phyloP scores from a whole-genome alignment of 2,797 vertebrate species.

The Lophotriccus pileatus region DNA sequence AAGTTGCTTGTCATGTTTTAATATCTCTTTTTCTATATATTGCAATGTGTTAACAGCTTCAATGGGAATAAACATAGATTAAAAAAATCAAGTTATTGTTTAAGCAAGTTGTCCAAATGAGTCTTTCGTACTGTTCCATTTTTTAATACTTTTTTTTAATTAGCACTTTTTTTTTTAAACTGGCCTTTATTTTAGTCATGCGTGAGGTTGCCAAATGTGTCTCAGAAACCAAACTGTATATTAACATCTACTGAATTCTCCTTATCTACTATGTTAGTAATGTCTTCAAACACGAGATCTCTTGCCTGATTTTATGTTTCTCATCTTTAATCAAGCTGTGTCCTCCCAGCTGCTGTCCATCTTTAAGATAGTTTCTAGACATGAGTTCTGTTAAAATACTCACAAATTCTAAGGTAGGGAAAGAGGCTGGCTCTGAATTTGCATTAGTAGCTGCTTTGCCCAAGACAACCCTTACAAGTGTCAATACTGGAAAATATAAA shows the following conservation, averaged over 20 bases:
- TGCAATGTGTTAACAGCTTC: not conserved
- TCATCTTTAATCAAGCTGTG: constrained; percentile 59
- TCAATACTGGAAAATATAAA: not conserved
- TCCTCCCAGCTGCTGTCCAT: constrained; percentile 50
- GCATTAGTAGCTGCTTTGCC: not conserved
- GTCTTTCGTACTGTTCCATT: not conserved
- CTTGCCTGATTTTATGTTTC: constrained; percentile 39
- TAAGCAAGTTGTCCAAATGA: not conserved
- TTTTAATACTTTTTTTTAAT: not conserved
- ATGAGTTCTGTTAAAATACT: not conserved
- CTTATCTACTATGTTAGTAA: constrained; percentile 51
- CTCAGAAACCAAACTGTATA: not conserved
- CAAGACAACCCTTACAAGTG: not conserved
- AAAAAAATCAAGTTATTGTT: not conserved
- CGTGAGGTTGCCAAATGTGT: constrained; percentile 10
- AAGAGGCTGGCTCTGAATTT: not conserved
- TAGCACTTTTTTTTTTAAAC: not conserved
- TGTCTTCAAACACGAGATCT: constrained; percentile 44
- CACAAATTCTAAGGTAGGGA: not conserved
- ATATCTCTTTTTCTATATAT: not conserved
- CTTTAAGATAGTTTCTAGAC: not conserved
- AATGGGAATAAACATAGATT: not conserved
- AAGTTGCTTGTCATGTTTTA: not conserved
- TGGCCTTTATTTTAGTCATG: not conserved
- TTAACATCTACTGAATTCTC: constrained; percentile 54